Conservation (phyloP, 35 echinoderm and acorn worm species). For the Ophioderma brevispina region DNA sequence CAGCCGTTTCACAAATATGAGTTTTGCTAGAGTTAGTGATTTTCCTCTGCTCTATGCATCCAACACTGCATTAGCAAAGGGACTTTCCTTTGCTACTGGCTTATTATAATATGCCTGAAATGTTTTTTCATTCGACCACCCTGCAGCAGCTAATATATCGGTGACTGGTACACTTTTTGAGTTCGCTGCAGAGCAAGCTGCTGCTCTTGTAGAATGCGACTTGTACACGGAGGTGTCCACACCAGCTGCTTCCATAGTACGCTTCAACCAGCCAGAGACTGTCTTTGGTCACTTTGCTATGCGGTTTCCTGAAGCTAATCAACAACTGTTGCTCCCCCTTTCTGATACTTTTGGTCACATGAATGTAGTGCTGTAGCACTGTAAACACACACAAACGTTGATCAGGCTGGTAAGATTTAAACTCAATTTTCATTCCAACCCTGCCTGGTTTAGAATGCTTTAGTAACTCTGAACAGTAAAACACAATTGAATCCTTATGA, state of each 20-base stretch:
- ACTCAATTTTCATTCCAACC: no score
- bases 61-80: not conserved
- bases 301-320: not conserved
- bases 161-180: not conserved
- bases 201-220: not conserved
- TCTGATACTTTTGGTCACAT: not conserved
- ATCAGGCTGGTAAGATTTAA: not conserved
- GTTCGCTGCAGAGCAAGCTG: not conserved
- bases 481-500: not conserved
- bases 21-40: no score
- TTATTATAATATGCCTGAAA: constrained; percentile 79
- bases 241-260: not conserved
- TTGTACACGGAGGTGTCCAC: not conserved
- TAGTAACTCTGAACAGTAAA: no score
- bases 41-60: no score
- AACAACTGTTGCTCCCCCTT: not conserved
- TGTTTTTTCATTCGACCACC: constrained; percentile 20
- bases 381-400: not conserved
- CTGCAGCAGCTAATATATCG: not conserved
- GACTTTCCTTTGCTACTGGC: constrained; percentile 27
- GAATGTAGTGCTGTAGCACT: not conserved
- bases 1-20: no score
- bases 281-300: not conserved
- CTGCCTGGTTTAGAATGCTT: no score
- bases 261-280: not conserved